Evolutionary conservation across 1,140 invertebrate species (phyloP).

Genomic region (Listronotus oregonensis): DNA sequence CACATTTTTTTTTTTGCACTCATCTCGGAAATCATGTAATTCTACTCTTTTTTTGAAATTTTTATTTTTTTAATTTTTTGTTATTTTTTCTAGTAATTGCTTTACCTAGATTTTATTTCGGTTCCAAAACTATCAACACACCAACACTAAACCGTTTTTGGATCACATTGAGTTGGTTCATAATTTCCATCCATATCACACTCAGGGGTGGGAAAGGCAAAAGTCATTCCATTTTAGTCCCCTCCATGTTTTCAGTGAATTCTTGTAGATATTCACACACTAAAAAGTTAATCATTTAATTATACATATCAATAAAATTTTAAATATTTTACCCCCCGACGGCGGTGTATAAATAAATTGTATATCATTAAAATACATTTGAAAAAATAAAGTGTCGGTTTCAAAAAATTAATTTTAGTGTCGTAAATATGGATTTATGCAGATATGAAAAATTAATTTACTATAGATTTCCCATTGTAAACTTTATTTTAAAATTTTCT

Average conservation of each 20-base stretch:
- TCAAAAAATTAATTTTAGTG: too few species aligned
- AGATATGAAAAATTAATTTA: too few species aligned
- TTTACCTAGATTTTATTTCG: slow-evolving; percentile 69
- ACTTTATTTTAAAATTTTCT: too few species aligned
- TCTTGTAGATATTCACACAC: slow-evolving; percentile 86
- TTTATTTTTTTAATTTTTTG: too few species aligned
- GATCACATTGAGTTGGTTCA: slow-evolving; percentile 66
- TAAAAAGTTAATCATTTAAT: slow-evolving; percentile 51
- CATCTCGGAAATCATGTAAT: too few species aligned
- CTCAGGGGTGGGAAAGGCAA: slow-evolving; percentile 71
- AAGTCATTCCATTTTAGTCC: slow-evolving; percentile 76
- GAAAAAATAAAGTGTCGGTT: too few species aligned
- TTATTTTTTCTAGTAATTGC: neutral
- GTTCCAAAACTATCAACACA: slow-evolving; percentile 82
- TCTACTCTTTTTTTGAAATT: too few species aligned
- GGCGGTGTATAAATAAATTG: neutral
- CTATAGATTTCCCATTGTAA: too few species aligned
- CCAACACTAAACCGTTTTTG: slow-evolving; percentile 65
- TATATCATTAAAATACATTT: neutral
- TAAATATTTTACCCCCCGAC: too few species aligned
- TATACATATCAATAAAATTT: too few species aligned
- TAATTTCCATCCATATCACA: slow-evolving; percentile 73
- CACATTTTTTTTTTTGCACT: too few species aligned
- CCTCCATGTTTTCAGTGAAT: slow-evolving; percentile 80
- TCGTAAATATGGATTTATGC: too few species aligned